Evolutionary conservation across 1,140 invertebrate genomes (phyloP).

Genomic region (Cyrtorhinus lividipennis): DNA sequence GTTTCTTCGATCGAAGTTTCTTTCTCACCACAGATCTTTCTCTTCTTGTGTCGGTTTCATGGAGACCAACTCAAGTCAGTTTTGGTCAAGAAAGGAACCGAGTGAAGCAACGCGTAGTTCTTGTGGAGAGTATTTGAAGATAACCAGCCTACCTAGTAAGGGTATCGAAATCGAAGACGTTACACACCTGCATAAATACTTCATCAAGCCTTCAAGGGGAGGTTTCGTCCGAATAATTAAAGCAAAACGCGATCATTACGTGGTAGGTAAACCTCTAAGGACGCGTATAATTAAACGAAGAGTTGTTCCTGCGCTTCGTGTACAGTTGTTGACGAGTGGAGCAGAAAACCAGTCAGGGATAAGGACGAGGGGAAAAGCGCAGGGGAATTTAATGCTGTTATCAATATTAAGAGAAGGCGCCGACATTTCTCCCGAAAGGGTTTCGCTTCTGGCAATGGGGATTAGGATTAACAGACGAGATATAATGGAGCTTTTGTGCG

Average conservation of each 20-base stretch:
- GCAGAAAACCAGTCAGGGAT: neutral
- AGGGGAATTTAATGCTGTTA: slow-evolving; percentile 6
- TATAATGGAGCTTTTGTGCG: neutral
- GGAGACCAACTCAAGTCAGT: too few species aligned
- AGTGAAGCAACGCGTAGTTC: too few species aligned
- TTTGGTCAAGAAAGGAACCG: too few species aligned
- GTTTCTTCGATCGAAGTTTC: too few species aligned
- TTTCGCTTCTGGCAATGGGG: slow-evolving; percentile 3
- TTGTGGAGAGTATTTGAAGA: too few species aligned
- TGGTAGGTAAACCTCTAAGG: neutral
- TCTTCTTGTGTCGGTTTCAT: too few species aligned
- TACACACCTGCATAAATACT: too few species aligned
- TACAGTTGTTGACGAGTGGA: neutral
- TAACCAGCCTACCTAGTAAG: too few species aligned
- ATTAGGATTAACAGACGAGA: slow-evolving; percentile 12
- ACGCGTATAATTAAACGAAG: neutral
- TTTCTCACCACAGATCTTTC: too few species aligned
- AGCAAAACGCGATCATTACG: neutral
- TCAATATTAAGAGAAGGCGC: slow-evolving; percentile 8
- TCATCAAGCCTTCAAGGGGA: neutral
- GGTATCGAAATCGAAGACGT: too few species aligned
- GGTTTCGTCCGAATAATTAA: neutral
- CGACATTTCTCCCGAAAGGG: neutral
- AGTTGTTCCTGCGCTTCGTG: neutral
- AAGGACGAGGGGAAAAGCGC: neutral